Evolutionary conservation across 2,113 vertebrate genomes (phyloP), one percentile per base, ranked within the genome.

Genomic region (Hucho hucho): DNA sequence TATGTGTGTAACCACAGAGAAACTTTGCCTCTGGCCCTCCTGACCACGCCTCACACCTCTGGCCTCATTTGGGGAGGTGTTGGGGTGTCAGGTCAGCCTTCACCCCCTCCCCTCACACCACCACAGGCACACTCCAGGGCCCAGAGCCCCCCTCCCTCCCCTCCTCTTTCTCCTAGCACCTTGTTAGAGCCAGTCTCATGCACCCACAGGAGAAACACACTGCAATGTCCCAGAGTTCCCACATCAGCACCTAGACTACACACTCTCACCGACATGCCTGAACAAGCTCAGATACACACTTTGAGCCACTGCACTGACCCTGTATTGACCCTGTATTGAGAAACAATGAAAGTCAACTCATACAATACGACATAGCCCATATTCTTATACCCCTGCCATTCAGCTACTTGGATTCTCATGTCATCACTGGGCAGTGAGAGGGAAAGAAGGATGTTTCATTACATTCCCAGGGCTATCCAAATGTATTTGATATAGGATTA

Each of bases 181-280:
- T 47, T 46, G 67, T 69, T 69, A 46, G 73, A 74, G 16, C 49
- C 66, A 56, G 72, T 61, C 53, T 67, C 65, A 43, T 43, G 9
- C 37, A 75, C 77, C 74, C 65, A 61, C 67, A 72, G 73, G 73
- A 73, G 53, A 56, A 64, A 69, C 73, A 74, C n/a, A 25, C 6
- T 32, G 6, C 22, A 46, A 43, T 59, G 20, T 25, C 22, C n/a
- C 58, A 73, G 32, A 3, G 18, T 61, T 24, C 59, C 63, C 73
- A 71, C 58, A 28, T 46, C 46, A 72, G 24, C 75, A 71, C 69
- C 73, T 75, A 22, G 63, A 64, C 14, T 37, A 68, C 4, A 58
- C 46, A 74, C 63, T 56, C 72, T 20, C 43, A 75, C 73, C 58
- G 43, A 67, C 64, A 69, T 29, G 22, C 49, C 9, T 22, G n/a